phyloP scores from a whole-genome alignment of 1,140 invertebrate species.

The Bombus consobrinus region DNA sequence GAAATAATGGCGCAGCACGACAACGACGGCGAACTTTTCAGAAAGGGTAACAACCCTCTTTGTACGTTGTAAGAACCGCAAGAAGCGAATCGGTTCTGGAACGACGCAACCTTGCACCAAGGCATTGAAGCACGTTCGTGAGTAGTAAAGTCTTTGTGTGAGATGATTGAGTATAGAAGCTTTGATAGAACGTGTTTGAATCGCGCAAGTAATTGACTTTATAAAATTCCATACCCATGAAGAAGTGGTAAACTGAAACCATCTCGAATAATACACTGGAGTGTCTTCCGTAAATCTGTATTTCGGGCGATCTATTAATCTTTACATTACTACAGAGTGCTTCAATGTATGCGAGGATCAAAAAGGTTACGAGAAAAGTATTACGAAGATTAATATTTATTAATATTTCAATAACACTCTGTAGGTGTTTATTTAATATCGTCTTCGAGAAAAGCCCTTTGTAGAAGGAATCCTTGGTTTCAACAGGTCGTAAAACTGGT shows the following conservation, averaged over 20 bases:
- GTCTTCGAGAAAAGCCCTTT: neutral
- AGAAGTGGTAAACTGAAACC: neutral
- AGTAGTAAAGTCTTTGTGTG: neutral
- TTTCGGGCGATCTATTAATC: neutral
- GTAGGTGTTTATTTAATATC: neutral
- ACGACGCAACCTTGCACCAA: neutral
- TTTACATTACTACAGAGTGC: neutral
- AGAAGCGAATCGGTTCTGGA: slow-evolving; percentile 6
- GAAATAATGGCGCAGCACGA: slow-evolving; percentile 42
- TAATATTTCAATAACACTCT: neutral
- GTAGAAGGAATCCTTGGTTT: neutral
- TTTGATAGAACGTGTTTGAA: neutral
- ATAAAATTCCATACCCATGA: neutral
- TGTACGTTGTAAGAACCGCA: neutral
- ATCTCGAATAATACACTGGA: neutral
- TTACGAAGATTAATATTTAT: neutral
- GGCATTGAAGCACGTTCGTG: neutral
- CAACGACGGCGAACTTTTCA: neutral
- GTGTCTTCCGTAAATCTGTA: neutral
- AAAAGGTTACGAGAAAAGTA: neutral
- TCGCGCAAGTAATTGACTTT: neutral
- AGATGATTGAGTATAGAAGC: neutral
- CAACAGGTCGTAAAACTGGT: neutral
- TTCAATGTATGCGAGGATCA: neutral
- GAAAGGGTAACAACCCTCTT: neutral